These are phyloP conservation scores for Hydriomena furcata DNA, from an alignment of 2,888 invertebrate genomes.

Conservation along the genomic window DNA sequence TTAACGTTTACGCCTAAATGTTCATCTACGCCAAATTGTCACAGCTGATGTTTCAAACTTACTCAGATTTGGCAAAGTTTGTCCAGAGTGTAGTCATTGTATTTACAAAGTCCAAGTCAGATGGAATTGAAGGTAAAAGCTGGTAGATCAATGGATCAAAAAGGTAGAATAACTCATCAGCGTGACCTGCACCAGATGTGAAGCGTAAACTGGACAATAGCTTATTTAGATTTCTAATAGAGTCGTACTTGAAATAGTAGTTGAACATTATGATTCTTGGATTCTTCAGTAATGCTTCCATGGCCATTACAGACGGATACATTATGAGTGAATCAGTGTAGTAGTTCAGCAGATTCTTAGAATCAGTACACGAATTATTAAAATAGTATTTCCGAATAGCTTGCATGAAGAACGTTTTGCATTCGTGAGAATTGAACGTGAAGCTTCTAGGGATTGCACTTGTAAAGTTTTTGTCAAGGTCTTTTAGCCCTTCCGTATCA, in stretches of 20 bases:
- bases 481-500: slow-evolving; percentile 31
- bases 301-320: slow-evolving; percentile 36
- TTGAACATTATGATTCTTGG: slow-evolving; percentile 37
- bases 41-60: too few species aligned
- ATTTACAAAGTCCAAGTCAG: slow-evolving; percentile 37
- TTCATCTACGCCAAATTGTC: too few species aligned
- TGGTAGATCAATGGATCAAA: slow-evolving; percentile 37
- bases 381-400: slow-evolving; percentile 44
- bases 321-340: slow-evolving; percentile 45
- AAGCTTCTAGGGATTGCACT: slow-evolving; percentile 11
- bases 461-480: slow-evolving; percentile 6
- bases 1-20: too few species aligned
- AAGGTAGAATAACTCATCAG: slow-evolving; percentile 45
- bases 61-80: slow-evolving; percentile 49
- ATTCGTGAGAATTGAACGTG: slow-evolving; percentile 32
- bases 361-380: slow-evolving; percentile 29
- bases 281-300: slow-evolving; percentile 31
- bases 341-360: slow-evolving; percentile 41
- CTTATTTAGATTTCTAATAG: slow-evolving; percentile 45
- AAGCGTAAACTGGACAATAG: slow-evolving; percentile 28
- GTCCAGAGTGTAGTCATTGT: slow-evolving; percentile 45
- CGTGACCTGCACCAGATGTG: slow-evolving; percentile 42
- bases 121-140: slow-evolving; percentile 21
- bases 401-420: slow-evolving; percentile 33
- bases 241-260: slow-evolving; percentile 49